Evolutionary conservation across 2,888 invertebrate genomes (phyloP), one percentile per base, ranked within the genome.

Genomic region (Amphiduros pacificus): DNA sequence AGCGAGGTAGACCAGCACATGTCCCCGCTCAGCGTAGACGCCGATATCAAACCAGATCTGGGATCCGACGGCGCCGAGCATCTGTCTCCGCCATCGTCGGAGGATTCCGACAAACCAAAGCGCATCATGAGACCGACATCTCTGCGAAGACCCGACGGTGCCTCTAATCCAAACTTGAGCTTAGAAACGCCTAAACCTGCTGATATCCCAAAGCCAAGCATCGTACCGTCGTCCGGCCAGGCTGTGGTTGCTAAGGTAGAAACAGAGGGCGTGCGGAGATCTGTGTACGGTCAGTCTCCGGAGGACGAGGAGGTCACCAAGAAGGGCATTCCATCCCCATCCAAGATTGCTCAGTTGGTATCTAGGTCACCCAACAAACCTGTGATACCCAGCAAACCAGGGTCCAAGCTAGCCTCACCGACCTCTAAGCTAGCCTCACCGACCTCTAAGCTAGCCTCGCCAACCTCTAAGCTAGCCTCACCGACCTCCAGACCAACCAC

Each of bases 101-200:
- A 60, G 14, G 63, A 65, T 22, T 36, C 58, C 6, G 52, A 62
- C 24, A 48, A 59, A 32, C 11, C 27, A n/a, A 60, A 55, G 32
- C 28, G 26, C 28, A 32, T 60, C 36, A 20, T 40, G 29, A 36
- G 62, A 24, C 66, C 63, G 28, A 53, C 91, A 36, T 89, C 90
- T 64, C 82, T 93, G 57, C 87, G 93, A 67, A 92, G 93, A 84
- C 94, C 94, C 4, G 94, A 94, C 75, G 94, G 94, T 52, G 93
- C 94, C 55, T 94, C 94, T 27, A 94, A 94, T 86, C 94, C 94
- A 22, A 93, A 93, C 84, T 85, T 94, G 73, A n/a, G n/a, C n/a
- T n/a, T n/a, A n/a, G n/a, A n/a, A n/a, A n/a, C n/a, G n/a, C n/a
- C n/a, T n/a, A n/a, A n/a, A n/a, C n/a, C n/a, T n/a, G n/a, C n/a